A percentile compares a stretch with the other conserved stretches of the same genome.
Evolutionary conservation across 2,888 invertebrate species (phyloP).

Genomic region (Netelia melanura): DNA sequence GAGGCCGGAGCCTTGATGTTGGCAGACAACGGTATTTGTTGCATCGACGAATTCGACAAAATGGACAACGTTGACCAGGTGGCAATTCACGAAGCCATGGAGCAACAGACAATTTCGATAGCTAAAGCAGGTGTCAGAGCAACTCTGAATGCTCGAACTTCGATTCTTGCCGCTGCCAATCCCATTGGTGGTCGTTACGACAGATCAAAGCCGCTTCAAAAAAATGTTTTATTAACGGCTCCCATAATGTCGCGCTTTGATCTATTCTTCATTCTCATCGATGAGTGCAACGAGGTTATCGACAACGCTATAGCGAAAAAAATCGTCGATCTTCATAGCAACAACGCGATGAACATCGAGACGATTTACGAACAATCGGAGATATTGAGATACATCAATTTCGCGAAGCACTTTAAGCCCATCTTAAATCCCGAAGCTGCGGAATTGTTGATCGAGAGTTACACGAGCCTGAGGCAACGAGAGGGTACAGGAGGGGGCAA

Average conservation of each 20-base stretch:
- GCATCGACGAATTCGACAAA: constrained; percentile 99
- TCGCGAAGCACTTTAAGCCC: constrained; percentile 98
- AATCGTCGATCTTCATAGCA: constrained; percentile 97
- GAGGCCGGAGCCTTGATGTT: constrained; percentile 99
- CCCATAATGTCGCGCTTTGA: constrained; percentile 99
- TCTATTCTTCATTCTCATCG: constrained; percentile 98
- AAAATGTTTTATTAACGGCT: constrained; percentile 96
- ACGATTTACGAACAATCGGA: constrained; percentile 95
- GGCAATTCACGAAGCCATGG: constrained; percentile 99
- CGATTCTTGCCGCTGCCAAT: constrained; percentile 99
- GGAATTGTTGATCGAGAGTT: constrained; percentile 94
- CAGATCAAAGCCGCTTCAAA: constrained; percentile 95
- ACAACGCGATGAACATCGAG: constrained; percentile 92
- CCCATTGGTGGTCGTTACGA: constrained; percentile 99
- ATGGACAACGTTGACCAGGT: constrained; percentile 99
- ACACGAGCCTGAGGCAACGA: constrained; percentile 93
- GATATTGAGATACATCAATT: constrained; percentile 97
- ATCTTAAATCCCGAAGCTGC: constrained; percentile 93
- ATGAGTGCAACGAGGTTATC: constrained; percentile 97
- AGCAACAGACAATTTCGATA: constrained; percentile 99
- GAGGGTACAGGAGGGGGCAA: constrained; percentile 90
- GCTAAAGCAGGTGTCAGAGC: constrained; percentile 99
- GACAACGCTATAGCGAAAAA: constrained; percentile 99
- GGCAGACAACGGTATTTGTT: constrained; percentile 99
- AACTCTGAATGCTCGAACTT: constrained; percentile 98